These are phyloP conservation scores for Serilophus lunatus DNA, from an alignment of 2,113 vertebrate genomes.

Conservation along the genomic window DNA sequence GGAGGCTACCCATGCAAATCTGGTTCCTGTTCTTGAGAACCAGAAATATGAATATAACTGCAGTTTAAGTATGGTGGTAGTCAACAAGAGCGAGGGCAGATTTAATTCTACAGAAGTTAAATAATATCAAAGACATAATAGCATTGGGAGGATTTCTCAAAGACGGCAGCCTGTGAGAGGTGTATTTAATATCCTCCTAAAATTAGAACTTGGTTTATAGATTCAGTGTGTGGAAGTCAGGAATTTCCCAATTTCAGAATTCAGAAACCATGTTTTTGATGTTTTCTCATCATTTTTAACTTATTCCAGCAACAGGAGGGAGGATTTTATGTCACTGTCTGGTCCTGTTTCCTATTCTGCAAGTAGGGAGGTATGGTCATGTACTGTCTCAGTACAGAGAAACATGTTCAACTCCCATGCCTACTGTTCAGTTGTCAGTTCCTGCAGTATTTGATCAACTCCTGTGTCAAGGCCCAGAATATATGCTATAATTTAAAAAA, in stretches of 20 bases:
- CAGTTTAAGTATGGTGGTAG: neutral
- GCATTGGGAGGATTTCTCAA: neutral
- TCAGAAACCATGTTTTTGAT: fast-evolving
- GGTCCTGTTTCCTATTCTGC: neutral
- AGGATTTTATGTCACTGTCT: neutral
- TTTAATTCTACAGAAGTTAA: neutral
- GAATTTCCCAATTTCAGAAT: neutral
- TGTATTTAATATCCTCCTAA: neutral
- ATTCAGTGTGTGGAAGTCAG: neutral
- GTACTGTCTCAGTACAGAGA: neutral
- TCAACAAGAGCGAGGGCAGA: neutral
- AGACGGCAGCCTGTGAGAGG: neutral
- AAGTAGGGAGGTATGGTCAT: neutral
- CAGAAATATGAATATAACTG: neutral
- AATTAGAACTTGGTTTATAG: neutral
- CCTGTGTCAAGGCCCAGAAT: neutral
- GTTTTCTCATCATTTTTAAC: neutral
- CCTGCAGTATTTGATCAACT: neutral
- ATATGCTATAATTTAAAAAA: neutral
- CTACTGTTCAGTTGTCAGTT: neutral
- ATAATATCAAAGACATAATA: neutral
- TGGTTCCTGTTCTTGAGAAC: neutral
- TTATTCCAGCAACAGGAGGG: neutral
- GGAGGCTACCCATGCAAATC: neutral
- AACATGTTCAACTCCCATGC: neutral